A percentile compares a stretch with the other conserved stretches of the same genome.
Evolutionary conservation across 2,888 invertebrate genomes (phyloP).

Genomic region (Oligia latruncula): DNA sequence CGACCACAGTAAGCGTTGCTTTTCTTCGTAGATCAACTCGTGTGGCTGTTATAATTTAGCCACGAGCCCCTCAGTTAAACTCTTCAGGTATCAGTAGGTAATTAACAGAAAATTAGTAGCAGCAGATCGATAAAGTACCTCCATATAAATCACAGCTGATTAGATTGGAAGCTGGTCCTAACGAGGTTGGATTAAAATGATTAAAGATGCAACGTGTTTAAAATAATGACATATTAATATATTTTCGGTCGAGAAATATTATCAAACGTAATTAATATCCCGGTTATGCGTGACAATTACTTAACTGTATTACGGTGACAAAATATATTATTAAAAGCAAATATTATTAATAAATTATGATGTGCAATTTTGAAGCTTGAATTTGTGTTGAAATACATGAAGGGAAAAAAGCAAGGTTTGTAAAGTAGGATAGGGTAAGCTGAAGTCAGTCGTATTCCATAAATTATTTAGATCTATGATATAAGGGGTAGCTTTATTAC

Average conservation of each 20-base stretch:
- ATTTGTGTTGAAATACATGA: background rate
- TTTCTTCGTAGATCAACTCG: background rate
- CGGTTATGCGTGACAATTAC: slow-evolving; percentile 14
- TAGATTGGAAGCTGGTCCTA: background rate
- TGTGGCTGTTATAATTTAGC: background rate
- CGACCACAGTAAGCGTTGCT: background rate
- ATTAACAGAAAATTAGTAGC: background rate
- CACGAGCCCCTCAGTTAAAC: no score
- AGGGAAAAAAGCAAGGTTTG: background rate
- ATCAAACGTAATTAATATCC: slow-evolving; percentile 9
- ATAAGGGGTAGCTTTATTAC: no score
- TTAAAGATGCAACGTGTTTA: background rate
- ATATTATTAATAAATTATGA: slow-evolving; percentile 8
- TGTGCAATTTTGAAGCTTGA: background rate
- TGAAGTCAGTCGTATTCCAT: background rate
- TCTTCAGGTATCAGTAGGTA: background rate
- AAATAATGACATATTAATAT: slow-evolving; percentile 11
- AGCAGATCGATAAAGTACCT: background rate
- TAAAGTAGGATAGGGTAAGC: no score
- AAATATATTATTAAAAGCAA: slow-evolving; percentile 23
- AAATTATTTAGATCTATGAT: background rate
- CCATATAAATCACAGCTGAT: background rate
- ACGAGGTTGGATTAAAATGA: slow-evolving; percentile 13
- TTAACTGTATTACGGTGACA: slow-evolving; percentile 26
- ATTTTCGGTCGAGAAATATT: slow-evolving; percentile 20